These are phyloP conservation scores for Pomacea canaliculata DNA, from an alignment of 2,888 invertebrate species.

Conservation along the genomic window DNA sequence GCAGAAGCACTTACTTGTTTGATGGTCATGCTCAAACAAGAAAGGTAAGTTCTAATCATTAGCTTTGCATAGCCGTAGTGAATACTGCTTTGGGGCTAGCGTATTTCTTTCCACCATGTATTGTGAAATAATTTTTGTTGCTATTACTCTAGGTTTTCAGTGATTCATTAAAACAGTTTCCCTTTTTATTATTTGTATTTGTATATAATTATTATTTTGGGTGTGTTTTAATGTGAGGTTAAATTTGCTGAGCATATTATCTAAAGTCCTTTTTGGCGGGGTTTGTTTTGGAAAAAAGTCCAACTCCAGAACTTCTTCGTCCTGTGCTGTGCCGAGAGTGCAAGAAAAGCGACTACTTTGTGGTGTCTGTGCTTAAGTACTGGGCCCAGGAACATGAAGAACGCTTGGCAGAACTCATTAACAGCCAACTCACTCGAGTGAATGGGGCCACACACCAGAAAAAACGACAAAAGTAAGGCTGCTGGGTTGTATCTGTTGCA, in stretches of 20 bases:
- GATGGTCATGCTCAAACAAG: conserved; percentile 90
- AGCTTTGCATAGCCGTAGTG: too few relatives aligned
- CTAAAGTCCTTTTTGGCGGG: too few relatives aligned
- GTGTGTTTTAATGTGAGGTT: too few relatives aligned
- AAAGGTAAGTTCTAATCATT: conserved; percentile 75
- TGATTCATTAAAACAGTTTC: too few relatives aligned
- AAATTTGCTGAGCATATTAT: too few relatives aligned
- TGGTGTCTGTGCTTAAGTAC: conserved; percentile 89
- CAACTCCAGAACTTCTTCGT: conserved; percentile 86
- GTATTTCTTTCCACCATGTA: too few relatives aligned
- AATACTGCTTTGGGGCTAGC: too few relatives aligned
- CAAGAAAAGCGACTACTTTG: conserved; percentile 83
- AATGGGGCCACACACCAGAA: conserved; percentile 85
- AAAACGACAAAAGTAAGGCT: conserved; percentile 76
- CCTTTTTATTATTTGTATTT: too few relatives aligned
- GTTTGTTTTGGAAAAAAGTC: conserved; percentile 71
- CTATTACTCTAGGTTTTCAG: too few relatives aligned
- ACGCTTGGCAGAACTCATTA: conserved; percentile 75
- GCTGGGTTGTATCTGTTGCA: neutral
- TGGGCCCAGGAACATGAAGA: conserved; percentile 96
- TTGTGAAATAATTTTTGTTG: too few relatives aligned
- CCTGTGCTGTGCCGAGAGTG: conserved; percentile 78
- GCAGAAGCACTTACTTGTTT: conserved; percentile 93
- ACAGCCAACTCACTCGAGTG: conserved; percentile 68
- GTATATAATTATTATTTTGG: too few relatives aligned